Base-by-base conservation (phyloP, 2,797 vertebrate species). In the Chromis chromis region DNA sequence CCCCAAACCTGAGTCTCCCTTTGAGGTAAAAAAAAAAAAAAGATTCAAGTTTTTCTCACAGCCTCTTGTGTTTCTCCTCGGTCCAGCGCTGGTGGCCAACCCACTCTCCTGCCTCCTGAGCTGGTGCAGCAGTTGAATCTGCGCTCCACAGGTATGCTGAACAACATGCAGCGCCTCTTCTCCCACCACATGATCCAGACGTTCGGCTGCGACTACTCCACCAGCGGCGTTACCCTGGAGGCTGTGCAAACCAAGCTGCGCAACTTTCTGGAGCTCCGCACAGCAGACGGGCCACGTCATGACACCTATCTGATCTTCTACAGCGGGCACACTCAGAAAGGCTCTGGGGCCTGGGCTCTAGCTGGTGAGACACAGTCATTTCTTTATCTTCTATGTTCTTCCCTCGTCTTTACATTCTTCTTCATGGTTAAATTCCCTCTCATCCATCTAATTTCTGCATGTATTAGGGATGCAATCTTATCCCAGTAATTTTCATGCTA, bases 271-370 rank as follows among this genome's bases (percentile, higher is more conserved):
- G 98, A 99, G 27, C 94, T 97, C 59, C 95, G 95, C 16, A 99
- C 98, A 0, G 92, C 93, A 2, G 98, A 99, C 74, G 98, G 98
- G n/a, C 98, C 98, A 2, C 95, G 97, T 25, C 97, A 99, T 0
- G 98, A 99, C 86, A 98, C 97, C 17, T 99, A 99, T 83, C 87
- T 99, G 89, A 90, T 99, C 12, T 99, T 98, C 93, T 99, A 99
- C 90, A 99, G 97, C n/a, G 98, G 98, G 1, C 97, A 98, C 85
- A 96, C 98, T 0, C 95, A 96, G 66, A 89, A 89, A 64, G 92
- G 94, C 81, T 96, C 95, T 2, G 98, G 98, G 0, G 94, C 99
- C 76, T 99, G 98, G 98, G 96, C 95, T 16, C 94, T 99, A 52
- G 90, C 98, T 86, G 98, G 98, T 99, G 93, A 95, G 91, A 52